Base-by-base conservation (phyloP, 2,888 invertebrate species). In the Piscicola geometra region DNA sequence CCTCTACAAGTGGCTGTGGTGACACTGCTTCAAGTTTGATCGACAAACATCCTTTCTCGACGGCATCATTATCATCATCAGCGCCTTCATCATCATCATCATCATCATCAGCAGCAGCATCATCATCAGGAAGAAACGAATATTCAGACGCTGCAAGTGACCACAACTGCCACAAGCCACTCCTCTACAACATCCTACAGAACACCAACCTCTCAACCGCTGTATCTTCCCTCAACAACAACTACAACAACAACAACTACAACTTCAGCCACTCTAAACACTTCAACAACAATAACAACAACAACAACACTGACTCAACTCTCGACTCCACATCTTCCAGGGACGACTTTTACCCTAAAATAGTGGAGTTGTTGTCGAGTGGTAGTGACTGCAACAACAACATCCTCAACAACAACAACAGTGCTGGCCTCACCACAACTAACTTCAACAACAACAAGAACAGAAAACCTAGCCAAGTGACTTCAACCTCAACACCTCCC, bases 331-430 rank as follows among this genome's bases (percentile, higher is more conserved):
- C 35, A 18, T 35, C 21, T 32, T 9, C 32, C 67, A 67, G 35
- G 15, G 35, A 67, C 33, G 35, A 67, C 33, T 35, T 67, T 32
- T 67, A 67, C 30, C 32, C 32, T 28, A 67, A 67, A 18, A 67
- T 67, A 18, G 60, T 56, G 21, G 60, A 56, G 60, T 56, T 56
- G 60, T 56, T 56, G 25, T 56, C 60, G n/a, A 56, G 60, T 56
- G 60, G 60, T 5, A 56, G 60, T 56, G 32, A 67, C 67, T 3
- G 9, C 67, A 67, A 67, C 67, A 9, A 33, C 67, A 67, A 67
- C 64, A 67, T 28, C 67, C 15, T 12, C 67, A 67, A 67, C 64
- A n/a, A 5, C 25, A 64, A 28, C 9, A 64, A 64, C n/a, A 64
- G 64, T 64, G 41, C 15, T 41, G 41, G n/a, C n/a, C n/a, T n/a